Evolutionary conservation across 2,797 vertebrate species (phyloP).

Genomic region (Sparidentex hasta): DNA sequence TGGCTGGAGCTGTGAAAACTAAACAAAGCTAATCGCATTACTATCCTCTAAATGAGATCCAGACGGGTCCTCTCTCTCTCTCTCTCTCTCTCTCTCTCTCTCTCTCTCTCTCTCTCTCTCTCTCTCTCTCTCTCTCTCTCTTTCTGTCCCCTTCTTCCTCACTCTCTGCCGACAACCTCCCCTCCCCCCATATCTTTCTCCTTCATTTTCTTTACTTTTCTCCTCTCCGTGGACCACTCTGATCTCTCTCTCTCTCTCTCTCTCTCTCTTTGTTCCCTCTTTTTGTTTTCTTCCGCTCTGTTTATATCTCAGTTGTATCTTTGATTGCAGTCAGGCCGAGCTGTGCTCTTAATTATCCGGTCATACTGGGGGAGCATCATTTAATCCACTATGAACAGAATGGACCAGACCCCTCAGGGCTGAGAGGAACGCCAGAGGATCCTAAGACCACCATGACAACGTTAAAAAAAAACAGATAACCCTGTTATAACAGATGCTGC

Average conservation of each 20-base stretch:
- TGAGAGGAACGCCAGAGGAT: conserved; percentile 35
- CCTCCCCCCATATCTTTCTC: neutral
- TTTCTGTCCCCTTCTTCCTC: conserved; percentile 23
- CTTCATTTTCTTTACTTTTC: conserved; percentile 3
- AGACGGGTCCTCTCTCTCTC: conserved; percentile 71
- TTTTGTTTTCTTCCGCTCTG: conserved; percentile 32
- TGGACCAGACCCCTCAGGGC: conserved; percentile 25
- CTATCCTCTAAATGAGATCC: conserved; percentile 86
- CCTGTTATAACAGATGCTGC: neutral
- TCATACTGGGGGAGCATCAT: conserved; percentile 46
- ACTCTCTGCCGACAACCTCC: neutral
- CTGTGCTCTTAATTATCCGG: conserved; percentile 69
- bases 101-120: neutral
- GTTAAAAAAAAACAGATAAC: conserved; percentile 14
- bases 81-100: conserved; percentile 28
- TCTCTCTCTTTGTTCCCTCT: neutral
- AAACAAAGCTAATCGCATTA: conserved; percentile 90
- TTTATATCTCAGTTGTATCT: conserved; percentile 63
- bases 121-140: conserved; percentile 11
- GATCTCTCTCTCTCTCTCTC: neutral
- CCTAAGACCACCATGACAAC: conserved; percentile 38
- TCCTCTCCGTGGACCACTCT: conserved; percentile 6
- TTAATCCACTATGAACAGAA: conserved; percentile 41
- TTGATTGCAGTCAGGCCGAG: conserved; percentile 57
- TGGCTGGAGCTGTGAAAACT: conserved; percentile 87